Base-by-base conservation (phyloP, 2,797 vertebrate species). In the Tolypeutes matacus region DNA sequence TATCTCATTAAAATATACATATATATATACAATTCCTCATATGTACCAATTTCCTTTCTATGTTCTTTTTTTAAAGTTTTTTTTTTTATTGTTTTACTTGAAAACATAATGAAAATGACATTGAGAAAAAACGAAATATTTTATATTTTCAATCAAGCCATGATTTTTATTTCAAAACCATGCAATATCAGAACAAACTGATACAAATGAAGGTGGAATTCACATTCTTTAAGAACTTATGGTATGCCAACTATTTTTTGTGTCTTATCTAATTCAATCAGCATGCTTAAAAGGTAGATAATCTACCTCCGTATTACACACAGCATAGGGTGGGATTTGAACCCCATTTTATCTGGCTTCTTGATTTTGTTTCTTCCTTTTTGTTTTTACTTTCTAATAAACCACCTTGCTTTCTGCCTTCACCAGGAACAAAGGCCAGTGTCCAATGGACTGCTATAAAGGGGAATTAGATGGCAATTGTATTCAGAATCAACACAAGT, bases 141-240 rank as follows among this genome's bases (percentile, higher is more conserved):
- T 39, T 67, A 76, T 20, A 60, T 67, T 62, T 76, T 67, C 29
- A 60, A 89, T 83, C 31, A 86, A 94, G 73, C 1, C 0, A 21
- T 42, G 53, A 27, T 64, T 89, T 76, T 88, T 60, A 82, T n/a
- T 72, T 92, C 13, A 77, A 95, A 93, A 75, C 36, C 25, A 77
- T 90, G 87, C 46, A 46, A 18, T 88, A 87, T 67, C 36, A 75
- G 86, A 96, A 75, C 20, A 85, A 81, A 53, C 18, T 62, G 27
- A 72, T 36, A 36, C 5, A 92, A 76, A 9, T 6, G 1, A 84
- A 42, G 4, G 12, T 80, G 81, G 23, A 94, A 85, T 69, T 69
- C 29, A 69, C 1, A 36, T 62, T 73, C 77, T 85, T 84, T 56
- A 25, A 81, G 15, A 82, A 78, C 20, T 60, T 86, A 36, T 65